Percentiles rank a stretch among this genome's conserved stretches.
Evolutionary conservation across 2,113 vertebrate genomes (phyloP).

Genomic region (Mirounga angustirostris): DNA sequence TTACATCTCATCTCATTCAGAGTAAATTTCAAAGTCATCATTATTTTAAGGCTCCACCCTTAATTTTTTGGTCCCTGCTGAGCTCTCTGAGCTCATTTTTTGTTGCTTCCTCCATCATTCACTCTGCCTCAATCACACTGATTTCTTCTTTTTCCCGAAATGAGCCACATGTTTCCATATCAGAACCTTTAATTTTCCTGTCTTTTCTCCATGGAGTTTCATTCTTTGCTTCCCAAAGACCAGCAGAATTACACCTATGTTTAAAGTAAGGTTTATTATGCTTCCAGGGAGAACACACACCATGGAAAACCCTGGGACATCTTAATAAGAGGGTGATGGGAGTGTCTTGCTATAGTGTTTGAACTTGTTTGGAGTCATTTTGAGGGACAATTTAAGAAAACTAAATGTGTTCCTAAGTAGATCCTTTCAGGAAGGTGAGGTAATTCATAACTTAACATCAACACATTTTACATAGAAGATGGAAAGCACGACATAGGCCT

Average conservation of each 20-base stretch:
- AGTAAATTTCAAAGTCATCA: not conserved
- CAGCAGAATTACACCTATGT: not conserved
- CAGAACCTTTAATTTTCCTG: not conserved
- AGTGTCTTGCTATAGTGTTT: not conserved
- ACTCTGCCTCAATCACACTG: not conserved
- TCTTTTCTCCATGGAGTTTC: not conserved
- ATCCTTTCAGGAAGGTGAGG: not conserved
- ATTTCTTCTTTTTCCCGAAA: not conserved
- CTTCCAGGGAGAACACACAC: not conserved
- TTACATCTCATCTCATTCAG: not conserved
- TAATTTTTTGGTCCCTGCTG: not conserved
- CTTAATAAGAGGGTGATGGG: not conserved
- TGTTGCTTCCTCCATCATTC: not conserved
- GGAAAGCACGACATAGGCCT: not conserved
- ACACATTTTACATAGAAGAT: not conserved
- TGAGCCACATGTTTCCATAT: not conserved
- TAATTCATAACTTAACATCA: not conserved
- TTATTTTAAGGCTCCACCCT: not conserved
- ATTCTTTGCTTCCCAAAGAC: not conserved
- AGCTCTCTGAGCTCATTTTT: not conserved
- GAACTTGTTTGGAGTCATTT: not conserved
- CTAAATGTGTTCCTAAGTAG: not conserved
- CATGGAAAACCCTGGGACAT: fast-evolving
- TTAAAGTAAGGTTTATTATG: not conserved
- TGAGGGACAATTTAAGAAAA: not conserved